These are phyloP conservation scores for Petrolisthes manimaculis DNA, from an alignment of 2,888 invertebrate genomes.

Conservation along the genomic window DNA sequence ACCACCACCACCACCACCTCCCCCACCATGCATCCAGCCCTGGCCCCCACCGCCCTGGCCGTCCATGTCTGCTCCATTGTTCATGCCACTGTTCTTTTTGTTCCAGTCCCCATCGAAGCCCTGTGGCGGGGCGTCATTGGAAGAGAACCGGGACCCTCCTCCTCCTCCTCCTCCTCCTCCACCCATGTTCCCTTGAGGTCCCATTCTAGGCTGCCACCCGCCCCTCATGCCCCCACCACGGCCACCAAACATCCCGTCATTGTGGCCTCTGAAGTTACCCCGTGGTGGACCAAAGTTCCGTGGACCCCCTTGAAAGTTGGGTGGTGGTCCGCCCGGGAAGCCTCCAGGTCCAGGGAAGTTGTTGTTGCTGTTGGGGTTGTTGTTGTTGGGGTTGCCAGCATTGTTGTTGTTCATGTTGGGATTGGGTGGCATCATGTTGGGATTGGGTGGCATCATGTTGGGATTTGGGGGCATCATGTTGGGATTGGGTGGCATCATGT, in stretches of 20 bases:
- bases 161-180: too few species aligned
- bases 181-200: constrained; percentile 21
- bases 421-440: not conserved
- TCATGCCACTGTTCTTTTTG: constrained; percentile 41
- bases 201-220: constrained; percentile 77
- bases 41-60: constrained; percentile 20
- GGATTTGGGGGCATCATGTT: not conserved
- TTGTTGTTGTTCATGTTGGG: not conserved
- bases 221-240: constrained; percentile 72
- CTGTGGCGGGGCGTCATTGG: not conserved
- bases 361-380: not conserved
- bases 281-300: constrained; percentile 32
- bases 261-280: constrained; percentile 48
- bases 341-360: not conserved
- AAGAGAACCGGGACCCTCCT: constrained; percentile 40
- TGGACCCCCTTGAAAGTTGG: constrained; percentile 20
- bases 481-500: too few species aligned
- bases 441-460: not conserved
- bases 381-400: not conserved
- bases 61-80: constrained; percentile 39
- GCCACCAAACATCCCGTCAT: constrained; percentile 72
- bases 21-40: constrained; percentile 19
- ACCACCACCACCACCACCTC: constrained; percentile 22
- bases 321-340: constrained; percentile 5
- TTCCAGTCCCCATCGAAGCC: constrained; percentile 24